Conservation (phyloP, 2,888 invertebrate species). For the Steinernema scapterisci region DNA sequence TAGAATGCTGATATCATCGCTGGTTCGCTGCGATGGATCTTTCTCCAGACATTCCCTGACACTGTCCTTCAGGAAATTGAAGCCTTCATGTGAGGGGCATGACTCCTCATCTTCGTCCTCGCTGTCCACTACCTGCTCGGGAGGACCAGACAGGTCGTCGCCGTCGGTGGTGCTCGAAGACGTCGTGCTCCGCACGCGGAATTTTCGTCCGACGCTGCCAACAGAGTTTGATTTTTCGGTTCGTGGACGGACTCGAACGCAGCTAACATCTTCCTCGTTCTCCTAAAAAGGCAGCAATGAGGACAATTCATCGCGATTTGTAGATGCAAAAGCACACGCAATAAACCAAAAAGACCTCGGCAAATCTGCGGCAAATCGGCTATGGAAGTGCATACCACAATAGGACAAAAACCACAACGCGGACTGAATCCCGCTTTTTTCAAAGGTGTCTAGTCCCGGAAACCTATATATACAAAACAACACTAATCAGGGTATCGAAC, state of each 20-base stretch:
- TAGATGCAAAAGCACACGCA: neutral
- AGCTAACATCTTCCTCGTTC: conserved; percentile 19
- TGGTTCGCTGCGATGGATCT: conserved; percentile 89
- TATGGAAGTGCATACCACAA: too few species aligned
- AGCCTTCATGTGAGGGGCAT: conserved; percentile 60
- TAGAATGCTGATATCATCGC: conserved; percentile 92
- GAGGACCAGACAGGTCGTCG: conserved; percentile 72
- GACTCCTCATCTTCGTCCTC: conserved; percentile 75
- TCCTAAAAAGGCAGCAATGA: conserved; percentile 27
- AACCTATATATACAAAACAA: too few species aligned
- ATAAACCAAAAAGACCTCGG: too few species aligned
- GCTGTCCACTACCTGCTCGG: conserved; percentile 92
- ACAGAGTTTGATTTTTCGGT: conserved; percentile 42
- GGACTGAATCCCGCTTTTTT: too few species aligned
- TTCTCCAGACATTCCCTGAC: conserved; percentile 96
- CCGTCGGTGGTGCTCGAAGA: conserved; percentile 64
- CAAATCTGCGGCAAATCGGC: too few species aligned
- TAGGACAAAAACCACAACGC: too few species aligned
- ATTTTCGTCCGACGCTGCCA: conserved; percentile 35
- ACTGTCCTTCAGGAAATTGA: conserved; percentile 79
- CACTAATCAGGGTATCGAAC: too few species aligned
- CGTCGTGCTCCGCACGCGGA: conserved; percentile 52
- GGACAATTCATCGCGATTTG: neutral
- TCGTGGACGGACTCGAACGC: conserved; percentile 52
- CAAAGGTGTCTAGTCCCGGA: too few species aligned